Evolutionary conservation across 1,140 invertebrate genomes (phyloP).

Genomic region (Saccostrea echinata): DNA sequence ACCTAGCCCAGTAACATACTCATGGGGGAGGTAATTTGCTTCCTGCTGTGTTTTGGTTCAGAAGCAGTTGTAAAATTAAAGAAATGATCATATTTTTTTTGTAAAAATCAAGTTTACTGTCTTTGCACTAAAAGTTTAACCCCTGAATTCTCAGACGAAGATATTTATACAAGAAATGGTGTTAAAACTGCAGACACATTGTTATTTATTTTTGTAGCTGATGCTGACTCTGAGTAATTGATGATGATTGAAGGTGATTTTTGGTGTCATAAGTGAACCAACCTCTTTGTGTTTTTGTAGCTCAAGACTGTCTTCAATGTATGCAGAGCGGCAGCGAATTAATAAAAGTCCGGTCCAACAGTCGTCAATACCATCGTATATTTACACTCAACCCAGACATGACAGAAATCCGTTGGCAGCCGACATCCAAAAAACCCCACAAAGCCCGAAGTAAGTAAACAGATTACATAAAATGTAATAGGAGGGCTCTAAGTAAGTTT

Average conservation of each 20-base stretch:
- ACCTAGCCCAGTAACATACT: not conserved
- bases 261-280: slow-evolving; percentile 4
- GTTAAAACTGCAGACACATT: slow-evolving; percentile 8
- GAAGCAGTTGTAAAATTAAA: not conserved
- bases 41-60: not conserved
- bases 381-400: slow-evolving; percentile 84
- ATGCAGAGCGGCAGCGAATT: slow-evolving; percentile 85
- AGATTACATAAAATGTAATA: not conserved
- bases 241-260: slow-evolving; percentile 1
- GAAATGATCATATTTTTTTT: not conserved
- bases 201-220: slow-evolving; percentile 6
- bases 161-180: slow-evolving; percentile 9
- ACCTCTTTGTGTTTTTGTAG: slow-evolving; percentile 76
- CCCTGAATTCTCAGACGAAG: not conserved
- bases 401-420: slow-evolving; percentile 84
- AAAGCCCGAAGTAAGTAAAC: slow-evolving; percentile 83
- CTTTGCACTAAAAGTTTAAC: not conserved
- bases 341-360: slow-evolving; percentile 84
- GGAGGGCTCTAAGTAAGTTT: not conserved
- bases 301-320: slow-evolving; percentile 83
- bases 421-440: slow-evolving; percentile 85
- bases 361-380: slow-evolving; percentile 84
- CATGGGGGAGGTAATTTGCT: not conserved
- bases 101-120: not conserved
- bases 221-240: not conserved